Evolutionary conservation across 2,113 vertebrate genomes (phyloP).

Genomic region (Callionymus lyra): DNA sequence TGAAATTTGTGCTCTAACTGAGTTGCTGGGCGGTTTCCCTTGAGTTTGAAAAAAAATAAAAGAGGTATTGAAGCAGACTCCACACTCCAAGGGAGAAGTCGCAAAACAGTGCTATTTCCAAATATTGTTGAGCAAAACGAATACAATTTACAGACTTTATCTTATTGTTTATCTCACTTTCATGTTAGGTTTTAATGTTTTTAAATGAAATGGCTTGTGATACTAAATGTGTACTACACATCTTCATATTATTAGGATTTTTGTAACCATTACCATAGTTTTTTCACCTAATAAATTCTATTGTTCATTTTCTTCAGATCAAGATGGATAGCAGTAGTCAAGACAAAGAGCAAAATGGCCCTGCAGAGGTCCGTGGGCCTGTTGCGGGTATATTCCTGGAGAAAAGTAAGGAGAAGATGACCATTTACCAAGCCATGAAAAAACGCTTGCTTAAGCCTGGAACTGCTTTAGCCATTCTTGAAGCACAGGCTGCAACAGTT

Average conservation of each 20-base stretch:
- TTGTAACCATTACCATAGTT: background rate
- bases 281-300: slow-evolving; percentile 10
- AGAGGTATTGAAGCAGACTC: too few species aligned
- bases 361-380: slow-evolving; percentile 14
- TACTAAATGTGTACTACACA: background rate
- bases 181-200: background rate
- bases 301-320: slow-evolving; percentile 9
- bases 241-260: background rate
- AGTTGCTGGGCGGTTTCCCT: too few species aligned
- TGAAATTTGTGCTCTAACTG: too few species aligned
- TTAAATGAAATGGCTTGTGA: too few species aligned
- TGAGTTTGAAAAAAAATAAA: too few species aligned
- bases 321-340: slow-evolving; percentile 36
- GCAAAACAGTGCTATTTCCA: too few species aligned
- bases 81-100: too few species aligned
- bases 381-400: slow-evolving; percentile 83
- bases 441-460: slow-evolving; percentile 79
- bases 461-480: slow-evolving; percentile 82
- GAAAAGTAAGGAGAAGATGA: slow-evolving; percentile 76
- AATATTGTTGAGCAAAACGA: too few species aligned
- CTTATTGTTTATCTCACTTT: too few species aligned
- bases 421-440: slow-evolving; percentile 90
- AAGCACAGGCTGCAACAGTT: slow-evolving; percentile 84
- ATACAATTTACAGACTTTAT: too few species aligned
- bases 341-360: slow-evolving; percentile 25